Percentiles rank a stretch among this genome's conserved stretches.
These are phyloP conservation scores for Tenthredo livida DNA, from an alignment of 2,888 invertebrate genomes.

Conservation along the genomic window DNA sequence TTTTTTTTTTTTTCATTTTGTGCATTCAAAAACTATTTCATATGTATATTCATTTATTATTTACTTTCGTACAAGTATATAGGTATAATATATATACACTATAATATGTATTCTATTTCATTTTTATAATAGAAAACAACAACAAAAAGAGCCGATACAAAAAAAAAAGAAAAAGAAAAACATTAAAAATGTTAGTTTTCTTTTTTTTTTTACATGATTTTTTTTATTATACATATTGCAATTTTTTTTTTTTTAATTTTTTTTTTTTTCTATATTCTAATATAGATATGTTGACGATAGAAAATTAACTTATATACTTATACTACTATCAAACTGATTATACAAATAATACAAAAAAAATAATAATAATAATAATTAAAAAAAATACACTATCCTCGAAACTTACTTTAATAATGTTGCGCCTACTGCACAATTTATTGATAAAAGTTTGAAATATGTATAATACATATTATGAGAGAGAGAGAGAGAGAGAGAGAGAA, in stretches of 20 bases:
- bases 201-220: constrained; percentile 17
- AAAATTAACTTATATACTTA: constrained; percentile 3
- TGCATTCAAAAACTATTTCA: constrained; percentile 4
- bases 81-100: not conserved
- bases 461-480: not conserved
- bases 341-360: constrained; percentile 11
- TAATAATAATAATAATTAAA: too few relatives aligned
- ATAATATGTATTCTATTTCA: not conserved
- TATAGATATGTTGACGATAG: not conserved
- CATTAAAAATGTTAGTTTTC: not conserved
- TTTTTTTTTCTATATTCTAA: not conserved
- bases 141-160: not conserved
- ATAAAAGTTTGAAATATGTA: not conserved
- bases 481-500: too few relatives aligned
- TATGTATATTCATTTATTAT: constrained; percentile 32
- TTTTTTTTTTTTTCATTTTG: too few relatives aligned
- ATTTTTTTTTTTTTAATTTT: not conserved
- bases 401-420: not conserved
- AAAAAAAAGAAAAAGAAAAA: not conserved
- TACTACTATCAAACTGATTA: constrained; percentile 9
- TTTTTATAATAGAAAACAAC: not conserved
- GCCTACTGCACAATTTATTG: not conserved
- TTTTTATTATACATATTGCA: constrained; percentile 16
- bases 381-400: not conserved
- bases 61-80: constrained; percentile 34